Base-by-base conservation (phyloP, 64 coral and sea anemone genomes). In the Cladopsammia gracilis region DNA sequence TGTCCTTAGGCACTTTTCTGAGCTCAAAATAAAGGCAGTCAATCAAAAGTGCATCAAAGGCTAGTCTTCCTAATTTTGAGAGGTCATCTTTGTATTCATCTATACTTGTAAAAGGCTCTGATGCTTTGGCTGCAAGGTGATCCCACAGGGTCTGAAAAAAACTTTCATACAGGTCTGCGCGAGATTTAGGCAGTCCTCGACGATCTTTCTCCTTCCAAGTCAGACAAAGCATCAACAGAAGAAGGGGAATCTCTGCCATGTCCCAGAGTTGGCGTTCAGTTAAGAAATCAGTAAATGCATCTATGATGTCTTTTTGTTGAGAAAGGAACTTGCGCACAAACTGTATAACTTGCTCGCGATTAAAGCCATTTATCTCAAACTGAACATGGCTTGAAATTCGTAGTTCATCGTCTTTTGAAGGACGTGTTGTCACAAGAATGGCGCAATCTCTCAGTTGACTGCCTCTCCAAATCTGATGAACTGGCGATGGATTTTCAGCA, bases 221-320 rank as follows among this genome's bases (percentile, higher is more conserved):
- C 16, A 87, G 64, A 20, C 90, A 93, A 45, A 93, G 61, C 20
- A 93, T 85, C 3, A 93, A 53, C 8, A 93, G 10, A 7, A 93
- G 64, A 20, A 93, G 79, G 10, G 90, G 90, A 64, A 93, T 86
- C 52, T 93, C 2, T 10, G 90, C 82, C 48, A 93, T 71, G 10
- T 20, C 60, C 19, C 10, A 16, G 10, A 86, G 74, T 5, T 76
- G 2, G 1, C 65, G 48, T 26, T 86, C 4, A 3, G 4, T 2
- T 20, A 93, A 52, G 16, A 76, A 93, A 0, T 53, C 15, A 13
- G 85, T 4, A 86, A 93, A 77, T 6, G 22, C 71, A 44, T 71
- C 59, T 58, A 78, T 10, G 3, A 6, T 16, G 2, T 92, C 58
- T 3, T 70, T 10, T 0, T 67, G 3, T 46, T 14, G 61, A 23